These are phyloP conservation scores for Poeciliopsis occidentalis DNA, from an alignment of 2,113 vertebrate genomes.

Conservation along the genomic window DNA sequence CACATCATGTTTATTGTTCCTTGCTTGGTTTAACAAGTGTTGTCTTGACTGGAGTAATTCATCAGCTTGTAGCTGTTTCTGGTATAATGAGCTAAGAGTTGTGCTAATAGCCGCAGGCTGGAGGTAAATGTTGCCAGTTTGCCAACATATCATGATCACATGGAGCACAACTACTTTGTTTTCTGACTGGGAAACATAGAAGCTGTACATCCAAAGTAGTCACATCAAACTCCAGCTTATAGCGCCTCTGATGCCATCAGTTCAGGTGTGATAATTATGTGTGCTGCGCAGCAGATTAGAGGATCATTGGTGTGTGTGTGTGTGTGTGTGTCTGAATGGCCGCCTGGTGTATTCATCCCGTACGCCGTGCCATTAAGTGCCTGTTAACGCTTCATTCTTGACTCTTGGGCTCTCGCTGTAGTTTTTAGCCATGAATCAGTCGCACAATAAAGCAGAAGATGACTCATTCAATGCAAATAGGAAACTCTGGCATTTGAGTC, in stretches of 20 bases:
- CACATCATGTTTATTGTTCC: slow-evolving; percentile 50
- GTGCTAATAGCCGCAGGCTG: slow-evolving; percentile 45
- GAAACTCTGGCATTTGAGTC: slow-evolving; percentile 62
- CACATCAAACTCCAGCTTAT: slow-evolving; percentile 41
- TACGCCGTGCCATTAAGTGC: slow-evolving; percentile 47
- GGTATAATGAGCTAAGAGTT: slow-evolving; percentile 66
- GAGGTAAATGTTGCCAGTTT: slow-evolving; percentile 51
- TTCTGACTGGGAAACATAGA: slow-evolving; percentile 44
- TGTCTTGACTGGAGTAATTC: slow-evolving; percentile 59
- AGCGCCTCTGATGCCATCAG: slow-evolving; percentile 35
- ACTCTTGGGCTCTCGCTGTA: slow-evolving; percentile 38
- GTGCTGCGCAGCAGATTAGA: slow-evolving; percentile 43
- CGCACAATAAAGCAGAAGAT: slow-evolving; percentile 51
- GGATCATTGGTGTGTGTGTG: slow-evolving; percentile 39
- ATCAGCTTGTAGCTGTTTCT: slow-evolving; percentile 53
- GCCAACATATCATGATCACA: slow-evolving; percentile 33
- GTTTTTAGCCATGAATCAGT: slow-evolving; percentile 56
- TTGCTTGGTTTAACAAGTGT: slow-evolving; percentile 59
- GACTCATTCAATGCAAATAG: slow-evolving; percentile 67
- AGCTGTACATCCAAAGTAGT: slow-evolving; percentile 31
- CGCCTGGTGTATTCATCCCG: slow-evolving; percentile 49
- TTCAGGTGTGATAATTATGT: slow-evolving; percentile 54
- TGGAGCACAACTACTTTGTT: slow-evolving; percentile 38
- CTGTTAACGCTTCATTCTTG: slow-evolving; percentile 57
- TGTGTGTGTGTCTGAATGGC: slow-evolving; percentile 27